Percentiles rank a stretch among this genome's conserved stretches.
Evolutionary conservation across 1,140 invertebrate species (phyloP).

Genomic region (Lepidurus apus): DNA sequence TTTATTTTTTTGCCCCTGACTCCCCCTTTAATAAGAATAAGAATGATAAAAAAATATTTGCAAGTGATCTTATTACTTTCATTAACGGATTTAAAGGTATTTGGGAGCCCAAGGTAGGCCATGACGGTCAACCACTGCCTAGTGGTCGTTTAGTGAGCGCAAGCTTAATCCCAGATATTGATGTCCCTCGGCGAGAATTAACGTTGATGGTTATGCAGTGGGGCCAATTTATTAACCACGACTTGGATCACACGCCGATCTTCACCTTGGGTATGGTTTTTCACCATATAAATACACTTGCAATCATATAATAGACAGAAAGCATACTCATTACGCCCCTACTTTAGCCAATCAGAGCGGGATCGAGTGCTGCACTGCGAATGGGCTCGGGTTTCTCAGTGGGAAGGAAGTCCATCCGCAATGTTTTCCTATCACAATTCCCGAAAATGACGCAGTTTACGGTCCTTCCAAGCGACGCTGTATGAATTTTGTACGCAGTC

Average conservation of each 20-base stretch:
- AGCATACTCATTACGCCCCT: neutral
- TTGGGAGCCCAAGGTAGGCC: constrained; percentile 57
- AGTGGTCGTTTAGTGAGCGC: constrained; percentile 49
- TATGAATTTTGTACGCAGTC: constrained; percentile 43
- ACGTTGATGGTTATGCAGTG: constrained; percentile 50
- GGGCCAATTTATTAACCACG: constrained; percentile 56
- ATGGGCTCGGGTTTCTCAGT: neutral
- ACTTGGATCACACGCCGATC: constrained; percentile 41
- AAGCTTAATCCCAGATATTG: constrained; percentile 46
- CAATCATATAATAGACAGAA: neutral
- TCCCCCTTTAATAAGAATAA: neutral
- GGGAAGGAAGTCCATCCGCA: constrained; percentile 36
- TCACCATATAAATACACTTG: neutral
- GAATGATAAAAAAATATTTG: too few relatives aligned
- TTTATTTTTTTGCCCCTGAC: too few relatives aligned
- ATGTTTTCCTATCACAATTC: constrained; percentile 44
- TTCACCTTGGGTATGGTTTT: constrained; percentile 31
- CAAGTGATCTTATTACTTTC: neutral
- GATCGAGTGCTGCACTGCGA: constrained; percentile 37
- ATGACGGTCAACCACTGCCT: constrained; percentile 47
- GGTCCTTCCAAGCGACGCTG: constrained; percentile 40
- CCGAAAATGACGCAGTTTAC: constrained; percentile 41
- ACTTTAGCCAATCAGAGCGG: constrained; percentile 36
- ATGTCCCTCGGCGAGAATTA: constrained; percentile 44
- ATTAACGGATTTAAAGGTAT: constrained; percentile 49